A percentile compares a stretch with the other conserved stretches of the same genome.
These are phyloP conservation scores for Cirrhinus molitorella DNA, from an alignment of 2,797 vertebrate species.

Conservation along the genomic window DNA sequence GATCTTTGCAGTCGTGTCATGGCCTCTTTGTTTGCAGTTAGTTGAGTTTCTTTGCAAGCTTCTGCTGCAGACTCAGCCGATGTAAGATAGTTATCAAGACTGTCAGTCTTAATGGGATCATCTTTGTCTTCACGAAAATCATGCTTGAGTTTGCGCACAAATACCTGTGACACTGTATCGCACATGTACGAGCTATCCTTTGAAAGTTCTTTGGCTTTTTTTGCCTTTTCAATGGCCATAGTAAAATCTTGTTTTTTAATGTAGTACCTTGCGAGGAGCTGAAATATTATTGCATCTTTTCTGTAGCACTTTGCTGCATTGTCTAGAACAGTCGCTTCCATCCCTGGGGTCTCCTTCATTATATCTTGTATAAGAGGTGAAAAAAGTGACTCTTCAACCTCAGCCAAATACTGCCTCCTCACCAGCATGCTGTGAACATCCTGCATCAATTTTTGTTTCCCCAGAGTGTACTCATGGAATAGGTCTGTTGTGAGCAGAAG, in stretches of 20 bases:
- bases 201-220: slow-evolving; percentile 63
- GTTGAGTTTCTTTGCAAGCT: slow-evolving; percentile 71
- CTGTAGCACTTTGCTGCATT: slow-evolving; percentile 69
- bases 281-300: slow-evolving; percentile 70
- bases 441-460: slow-evolving; percentile 66
- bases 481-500: slow-evolving; percentile 65
- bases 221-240: slow-evolving; percentile 65
- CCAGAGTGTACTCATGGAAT: slow-evolving; percentile 69
- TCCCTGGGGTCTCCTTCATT: slow-evolving; percentile 64
- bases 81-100: slow-evolving; percentile 61
- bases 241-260: slow-evolving; percentile 70
- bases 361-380: slow-evolving; percentile 74
- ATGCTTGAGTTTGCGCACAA: slow-evolving; percentile 70
- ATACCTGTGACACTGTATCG: slow-evolving; percentile 75
- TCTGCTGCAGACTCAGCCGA: slow-evolving; percentile 68
- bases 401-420: slow-evolving; percentile 59
- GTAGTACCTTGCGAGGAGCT: slow-evolving; percentile 76
- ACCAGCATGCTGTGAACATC: slow-evolving; percentile 70
- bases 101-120: slow-evolving; percentile 49
- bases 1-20: neutral
- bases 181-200: slow-evolving; percentile 71
- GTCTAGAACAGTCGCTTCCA: slow-evolving; percentile 67
- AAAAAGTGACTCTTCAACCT: slow-evolving; percentile 60
- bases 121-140: slow-evolving; percentile 54
- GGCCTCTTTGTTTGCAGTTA: slow-evolving; percentile 70